Percentiles rank a stretch among this genome's conserved stretches.
phyloP scores from a whole-genome alignment of 2,113 vertebrate species.

The Nyctereutes procyonoides region DNA sequence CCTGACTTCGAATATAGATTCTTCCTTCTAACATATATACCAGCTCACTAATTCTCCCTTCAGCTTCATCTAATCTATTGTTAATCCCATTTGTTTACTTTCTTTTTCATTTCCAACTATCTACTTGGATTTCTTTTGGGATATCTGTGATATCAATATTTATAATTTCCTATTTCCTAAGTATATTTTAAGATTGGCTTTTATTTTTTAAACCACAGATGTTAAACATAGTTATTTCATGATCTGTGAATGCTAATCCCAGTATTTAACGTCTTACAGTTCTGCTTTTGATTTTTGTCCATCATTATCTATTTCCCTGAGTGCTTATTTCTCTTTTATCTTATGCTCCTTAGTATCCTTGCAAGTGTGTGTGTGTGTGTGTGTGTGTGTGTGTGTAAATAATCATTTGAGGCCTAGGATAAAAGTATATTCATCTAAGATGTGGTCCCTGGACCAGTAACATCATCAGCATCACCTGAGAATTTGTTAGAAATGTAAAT shows the following conservation, averaged over 20 bases:
- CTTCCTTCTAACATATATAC: not conserved
- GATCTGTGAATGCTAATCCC: not conserved
- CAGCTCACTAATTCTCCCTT: not conserved
- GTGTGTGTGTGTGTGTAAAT: not conserved
- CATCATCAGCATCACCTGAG: not conserved
- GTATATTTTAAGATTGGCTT: not conserved
- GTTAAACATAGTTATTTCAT: not conserved
- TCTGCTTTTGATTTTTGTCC: not conserved
- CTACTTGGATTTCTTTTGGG: not conserved
- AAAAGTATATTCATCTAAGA: not conserved
- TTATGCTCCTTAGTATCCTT: not conserved
- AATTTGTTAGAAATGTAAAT: slow-evolving; percentile 18
- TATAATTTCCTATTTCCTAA: not conserved
- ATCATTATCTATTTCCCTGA: not conserved
- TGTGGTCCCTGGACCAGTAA: not conserved
- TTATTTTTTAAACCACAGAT: not conserved
- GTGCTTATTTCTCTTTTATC: not conserved
- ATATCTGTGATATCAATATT: not conserved
- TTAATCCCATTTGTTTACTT: not conserved
- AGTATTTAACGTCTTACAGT: not conserved
- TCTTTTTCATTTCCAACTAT: not conserved
- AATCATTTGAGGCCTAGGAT: not conserved
- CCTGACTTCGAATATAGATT: not conserved
- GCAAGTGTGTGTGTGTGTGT: not conserved
- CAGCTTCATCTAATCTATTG: not conserved